Conservation (phyloP, 2,888 invertebrate species). For the Galerucella calmariensis region DNA sequence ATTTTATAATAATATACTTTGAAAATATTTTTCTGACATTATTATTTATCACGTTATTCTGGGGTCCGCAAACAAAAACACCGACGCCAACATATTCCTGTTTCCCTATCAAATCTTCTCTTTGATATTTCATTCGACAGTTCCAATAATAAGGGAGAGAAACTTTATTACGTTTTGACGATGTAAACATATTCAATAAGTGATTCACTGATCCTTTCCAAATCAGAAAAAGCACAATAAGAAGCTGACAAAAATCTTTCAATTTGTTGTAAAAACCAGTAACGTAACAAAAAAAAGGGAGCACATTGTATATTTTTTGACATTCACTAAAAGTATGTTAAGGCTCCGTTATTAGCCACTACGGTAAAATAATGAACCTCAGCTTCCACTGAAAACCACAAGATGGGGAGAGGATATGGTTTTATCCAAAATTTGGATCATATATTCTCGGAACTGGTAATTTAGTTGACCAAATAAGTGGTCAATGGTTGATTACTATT, state of each 20-base stretch:
- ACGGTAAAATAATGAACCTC: no score
- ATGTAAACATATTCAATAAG: constrained; percentile 13
- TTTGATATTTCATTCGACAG: constrained; percentile 7
- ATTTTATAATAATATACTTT: no score
- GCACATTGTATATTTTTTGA: background rate
- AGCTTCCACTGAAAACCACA: no score
- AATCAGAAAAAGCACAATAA: constrained; percentile 2
- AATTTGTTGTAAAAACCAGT: constrained; percentile 8
- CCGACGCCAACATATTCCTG: background rate
- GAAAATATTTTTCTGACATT: background rate
- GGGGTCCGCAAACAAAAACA: background rate
- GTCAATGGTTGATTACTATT: no score
- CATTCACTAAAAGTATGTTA: constrained; percentile 11
- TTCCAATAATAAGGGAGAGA: constrained; percentile 6
- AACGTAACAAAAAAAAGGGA: background rate
- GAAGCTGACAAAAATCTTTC: constrained; percentile 14
- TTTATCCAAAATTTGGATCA: no score
- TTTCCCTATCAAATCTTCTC: background rate
- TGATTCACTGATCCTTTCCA: background rate
- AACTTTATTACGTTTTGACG: constrained; percentile 5
- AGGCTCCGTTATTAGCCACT: no score
- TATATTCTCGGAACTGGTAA: no score
- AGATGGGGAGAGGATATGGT: no score
- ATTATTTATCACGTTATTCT: background rate
- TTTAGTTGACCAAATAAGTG: no score